A percentile compares a stretch with the other conserved stretches of the same genome.
phyloP scores from a whole-genome alignment of 2,113 vertebrate species.

The Hippopotamus amphibius region DNA sequence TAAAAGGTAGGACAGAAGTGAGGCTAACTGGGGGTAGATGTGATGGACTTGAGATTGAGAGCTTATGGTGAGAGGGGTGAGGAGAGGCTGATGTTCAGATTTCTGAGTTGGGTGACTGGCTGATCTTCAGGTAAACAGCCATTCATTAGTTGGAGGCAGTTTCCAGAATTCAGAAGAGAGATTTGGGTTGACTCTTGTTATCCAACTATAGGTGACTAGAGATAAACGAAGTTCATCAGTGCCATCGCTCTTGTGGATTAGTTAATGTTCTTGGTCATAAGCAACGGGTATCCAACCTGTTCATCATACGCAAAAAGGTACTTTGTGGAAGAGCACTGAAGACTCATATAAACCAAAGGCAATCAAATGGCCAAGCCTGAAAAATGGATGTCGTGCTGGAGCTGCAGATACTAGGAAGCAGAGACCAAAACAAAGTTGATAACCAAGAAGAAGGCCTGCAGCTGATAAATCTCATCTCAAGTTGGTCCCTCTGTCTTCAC shows the following conservation, averaged over 20 bases:
- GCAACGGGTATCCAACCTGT: background rate
- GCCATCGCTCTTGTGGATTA: background rate
- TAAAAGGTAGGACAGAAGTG: background rate
- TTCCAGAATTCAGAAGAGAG: background rate
- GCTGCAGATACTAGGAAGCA: background rate
- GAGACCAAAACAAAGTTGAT: background rate
- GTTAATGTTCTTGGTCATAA: background rate
- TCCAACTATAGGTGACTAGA: background rate
- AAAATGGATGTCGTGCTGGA: rapidly evolving
- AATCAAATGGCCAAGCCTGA: background rate
- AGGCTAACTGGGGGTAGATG: rapidly evolving
- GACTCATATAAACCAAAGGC: rapidly evolving
- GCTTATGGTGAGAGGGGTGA: rapidly evolving
- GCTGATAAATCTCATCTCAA: background rate
- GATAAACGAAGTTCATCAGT: background rate
- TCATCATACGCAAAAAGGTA: background rate
- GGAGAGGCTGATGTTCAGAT: background rate
- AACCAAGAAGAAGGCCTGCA: background rate
- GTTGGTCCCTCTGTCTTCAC: background rate
- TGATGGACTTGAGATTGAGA: background rate
- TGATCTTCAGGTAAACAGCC: background rate
- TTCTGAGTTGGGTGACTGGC: background rate
- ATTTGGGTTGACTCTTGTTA: background rate
- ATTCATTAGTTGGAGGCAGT: background rate
- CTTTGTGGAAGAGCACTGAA: background rate